Evolutionary conservation across 2,113 vertebrate species (phyloP).

Genomic region (Elephantulus edwardii): DNA sequence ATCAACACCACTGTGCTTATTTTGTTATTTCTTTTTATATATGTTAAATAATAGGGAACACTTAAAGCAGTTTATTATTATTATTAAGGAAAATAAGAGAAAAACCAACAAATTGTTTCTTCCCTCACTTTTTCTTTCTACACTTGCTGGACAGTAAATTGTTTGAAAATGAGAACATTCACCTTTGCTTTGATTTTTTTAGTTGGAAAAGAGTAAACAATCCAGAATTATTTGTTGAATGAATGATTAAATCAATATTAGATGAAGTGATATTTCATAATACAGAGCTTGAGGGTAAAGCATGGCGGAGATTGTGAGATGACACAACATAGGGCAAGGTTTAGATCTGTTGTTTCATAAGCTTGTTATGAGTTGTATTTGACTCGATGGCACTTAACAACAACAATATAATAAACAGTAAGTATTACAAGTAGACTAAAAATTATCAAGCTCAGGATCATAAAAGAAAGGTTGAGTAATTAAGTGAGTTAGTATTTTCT

Average conservation of each 20-base stretch:
- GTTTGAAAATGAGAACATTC: not conserved
- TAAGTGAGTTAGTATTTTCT: not conserved
- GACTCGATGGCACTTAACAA: no score
- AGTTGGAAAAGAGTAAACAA: not conserved
- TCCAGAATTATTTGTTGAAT: not conserved
- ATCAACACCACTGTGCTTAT: not conserved
- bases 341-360: no score
- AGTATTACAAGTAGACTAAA: not conserved
- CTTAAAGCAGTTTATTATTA: constrained; percentile 17
- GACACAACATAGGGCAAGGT: no score
- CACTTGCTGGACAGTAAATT: not conserved
- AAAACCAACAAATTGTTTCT: not conserved
- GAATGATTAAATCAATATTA: not conserved
- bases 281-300: no score
- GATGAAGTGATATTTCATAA: not conserved
- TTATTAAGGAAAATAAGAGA: not conserved
- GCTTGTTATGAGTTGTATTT: no score
- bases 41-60: not conserved
- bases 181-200: constrained; percentile 27
- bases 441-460: not conserved
- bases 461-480: not conserved
- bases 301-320: no score
- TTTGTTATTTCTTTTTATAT: not conserved
- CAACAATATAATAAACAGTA: constrained; percentile 21
- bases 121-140: not conserved